phyloP scores from a whole-genome alignment of 2,113 vertebrate genomes.

The Triplophysa siluroides region DNA sequence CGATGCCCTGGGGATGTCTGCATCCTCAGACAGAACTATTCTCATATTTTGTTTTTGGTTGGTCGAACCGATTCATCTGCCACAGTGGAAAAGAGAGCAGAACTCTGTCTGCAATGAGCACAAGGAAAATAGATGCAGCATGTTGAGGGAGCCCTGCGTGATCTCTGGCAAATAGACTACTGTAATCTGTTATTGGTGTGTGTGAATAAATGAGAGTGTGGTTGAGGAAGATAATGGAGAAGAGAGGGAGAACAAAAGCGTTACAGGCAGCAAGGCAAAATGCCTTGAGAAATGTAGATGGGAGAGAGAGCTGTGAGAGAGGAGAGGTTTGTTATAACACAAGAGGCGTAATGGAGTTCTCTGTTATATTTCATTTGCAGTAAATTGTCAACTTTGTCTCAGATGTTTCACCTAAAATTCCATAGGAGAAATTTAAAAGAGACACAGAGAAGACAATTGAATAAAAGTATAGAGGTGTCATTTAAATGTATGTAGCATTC shows the following conservation, averaged over 20 bases:
- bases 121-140: background rate
- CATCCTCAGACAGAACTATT: constrained; percentile 12
- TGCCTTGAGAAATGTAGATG: constrained; percentile 2
- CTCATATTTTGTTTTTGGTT: background rate
- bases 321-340: too few relatives aligned
- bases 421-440: too few relatives aligned
- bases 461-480: too few relatives aligned
- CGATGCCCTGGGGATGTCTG: background rate
- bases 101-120: background rate
- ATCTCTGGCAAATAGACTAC: constrained; percentile 32
- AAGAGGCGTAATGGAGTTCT: too few relatives aligned
- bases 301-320: too few relatives aligned
- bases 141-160: constrained; percentile 17
- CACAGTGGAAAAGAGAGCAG: constrained; percentile 13
- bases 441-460: too few relatives aligned
- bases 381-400: too few relatives aligned
- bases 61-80: background rate
- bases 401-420: too few relatives aligned
- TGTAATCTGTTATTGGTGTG: constrained; percentile 9
- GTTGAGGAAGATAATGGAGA: background rate
- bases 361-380: too few relatives aligned
- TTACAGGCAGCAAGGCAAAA: background rate
- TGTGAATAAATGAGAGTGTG: background rate
- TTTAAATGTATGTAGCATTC: too few relatives aligned
- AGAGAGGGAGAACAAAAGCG: background rate